Base-by-base conservation (phyloP, 2,797 vertebrate species). In the Columba guinea region DNA sequence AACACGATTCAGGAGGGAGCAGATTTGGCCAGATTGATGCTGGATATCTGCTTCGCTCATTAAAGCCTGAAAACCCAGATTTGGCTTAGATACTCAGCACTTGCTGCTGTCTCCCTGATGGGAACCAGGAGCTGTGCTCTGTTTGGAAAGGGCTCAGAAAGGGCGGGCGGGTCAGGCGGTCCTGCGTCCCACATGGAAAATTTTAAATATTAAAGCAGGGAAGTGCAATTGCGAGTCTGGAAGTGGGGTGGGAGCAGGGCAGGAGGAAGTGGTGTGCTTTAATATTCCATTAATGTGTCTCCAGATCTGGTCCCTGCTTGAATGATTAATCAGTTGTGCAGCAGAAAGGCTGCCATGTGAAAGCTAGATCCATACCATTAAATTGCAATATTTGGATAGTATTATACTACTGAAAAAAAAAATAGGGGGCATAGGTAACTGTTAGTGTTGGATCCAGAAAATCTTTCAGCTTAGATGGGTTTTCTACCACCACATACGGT, bases 21-120 rank as follows among this genome's bases (percentile, higher is more conserved):
- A 27, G 28, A 8, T 56, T 75, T 39, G 18, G 28, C 34, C 39
- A 11, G 28, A 8, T 2, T 4, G 49, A 34, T 60, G 35, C 27
- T 5, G 4, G 2, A 73, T 76, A 44, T 23, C 37, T 26, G 13
- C 41, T 35, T 23, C 0, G 1, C n/a, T 69, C 2, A 0, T 28
- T 44, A 55, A 51, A 86, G 10, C 3, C 21, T 30, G 34, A 26
- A 51, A 13, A 2, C 7, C 8, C 48, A 18, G 1, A 21, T 56
- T 22, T 67, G 71, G 26, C 27, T 73, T 10, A 11, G 46, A 5
- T 18, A 24, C 6, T 78, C 24, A 3, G n/a, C 21, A 13, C n/a
- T 56, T 2, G 1, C 41, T 51, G 26, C 30, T 13, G 2, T 24
- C 23, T 63, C 23, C 70, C 49, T 24, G 19, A 1, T 17, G 87